Evolutionary conservation across 1,140 invertebrate genomes (phyloP), one percentile per base, ranked within the genome.

Genomic region (Maconellicoccus hirsutus): DNA sequence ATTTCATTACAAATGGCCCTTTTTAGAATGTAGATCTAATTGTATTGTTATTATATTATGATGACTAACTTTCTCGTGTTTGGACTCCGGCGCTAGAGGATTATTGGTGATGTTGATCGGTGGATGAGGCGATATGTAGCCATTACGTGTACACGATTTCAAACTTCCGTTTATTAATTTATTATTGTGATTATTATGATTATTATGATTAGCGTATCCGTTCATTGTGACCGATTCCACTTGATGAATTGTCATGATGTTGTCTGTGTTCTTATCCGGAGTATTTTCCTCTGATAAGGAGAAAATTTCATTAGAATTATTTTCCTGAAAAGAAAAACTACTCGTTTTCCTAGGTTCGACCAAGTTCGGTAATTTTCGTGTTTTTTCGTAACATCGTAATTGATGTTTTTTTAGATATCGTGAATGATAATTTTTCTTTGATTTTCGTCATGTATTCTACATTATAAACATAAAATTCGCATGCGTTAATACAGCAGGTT

Each of bases 21-120:
- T 52, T 52, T 52, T 52, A 8, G 6, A 8, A 16, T 16, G 16
- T 52, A 52, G 42, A 16, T 66, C 22, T 66, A 66, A 66, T 26
- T 23, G 19, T 66, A 66, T 25, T 22, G 19, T 66, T 29, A 52
- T 16, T 52, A 52, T 52, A 52, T 52, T 52, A 52, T 52, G 42
- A 19, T 52, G 42, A 72, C 52, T 27, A 72, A 76, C 74, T 66
- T 83, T 79, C 75, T 84, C 83, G 78, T 85, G 84, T 71, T 86
- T 84, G 63, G 84, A 82, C 25, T 75, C 74, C 73, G 86, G 85
- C 14, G 86, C 86, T 42, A 88, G 76, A 22, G 86, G 86, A 82
- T 88, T 88, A 16, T 85, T 84, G 0, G 86, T 87, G 73, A 88
- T 88, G 72, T 87, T 89, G 75, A 88, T 76, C 23, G 74, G 70